phyloP scores from a whole-genome alignment of 2,113 vertebrate genomes.

The Vombatus ursinus region DNA sequence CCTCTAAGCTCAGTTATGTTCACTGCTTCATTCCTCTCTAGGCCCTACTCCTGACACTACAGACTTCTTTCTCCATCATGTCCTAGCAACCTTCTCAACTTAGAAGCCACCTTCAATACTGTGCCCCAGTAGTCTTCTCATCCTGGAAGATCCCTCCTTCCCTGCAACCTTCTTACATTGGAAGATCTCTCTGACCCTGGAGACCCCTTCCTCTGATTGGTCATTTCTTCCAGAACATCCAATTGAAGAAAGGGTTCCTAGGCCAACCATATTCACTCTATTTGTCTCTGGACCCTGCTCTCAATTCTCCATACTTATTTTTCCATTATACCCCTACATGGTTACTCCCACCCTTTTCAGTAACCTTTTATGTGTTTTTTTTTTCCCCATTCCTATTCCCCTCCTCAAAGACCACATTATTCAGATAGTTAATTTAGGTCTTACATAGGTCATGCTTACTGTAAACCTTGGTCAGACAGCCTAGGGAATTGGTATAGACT shows the following conservation, averaged over 20 bases:
- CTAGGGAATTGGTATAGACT: no score
- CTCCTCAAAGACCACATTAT: background rate
- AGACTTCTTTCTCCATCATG: background rate
- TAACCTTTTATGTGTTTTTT: background rate
- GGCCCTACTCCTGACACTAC: no score
- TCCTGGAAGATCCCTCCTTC: background rate
- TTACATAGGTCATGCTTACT: background rate
- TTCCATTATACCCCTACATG: no score
- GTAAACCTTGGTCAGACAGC: no score
- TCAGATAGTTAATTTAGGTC: background rate
- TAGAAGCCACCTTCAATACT: no score
- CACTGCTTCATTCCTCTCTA: background rate
- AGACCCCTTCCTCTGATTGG: background rate
- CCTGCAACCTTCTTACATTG: no score
- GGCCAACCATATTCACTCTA: background rate
- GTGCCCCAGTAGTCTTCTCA: background rate
- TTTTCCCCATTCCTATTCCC: background rate
- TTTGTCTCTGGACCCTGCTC: background rate
- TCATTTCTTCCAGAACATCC: background rate
- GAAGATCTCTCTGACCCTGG: background rate
- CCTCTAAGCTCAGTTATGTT: background rate
- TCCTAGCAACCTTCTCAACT: no score
- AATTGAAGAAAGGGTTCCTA: background rate
- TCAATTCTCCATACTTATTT: background rate
- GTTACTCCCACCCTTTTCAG: background rate